phyloP scores from a whole-genome alignment of 2,888 invertebrate species.

The Teleiodes luculella region DNA sequence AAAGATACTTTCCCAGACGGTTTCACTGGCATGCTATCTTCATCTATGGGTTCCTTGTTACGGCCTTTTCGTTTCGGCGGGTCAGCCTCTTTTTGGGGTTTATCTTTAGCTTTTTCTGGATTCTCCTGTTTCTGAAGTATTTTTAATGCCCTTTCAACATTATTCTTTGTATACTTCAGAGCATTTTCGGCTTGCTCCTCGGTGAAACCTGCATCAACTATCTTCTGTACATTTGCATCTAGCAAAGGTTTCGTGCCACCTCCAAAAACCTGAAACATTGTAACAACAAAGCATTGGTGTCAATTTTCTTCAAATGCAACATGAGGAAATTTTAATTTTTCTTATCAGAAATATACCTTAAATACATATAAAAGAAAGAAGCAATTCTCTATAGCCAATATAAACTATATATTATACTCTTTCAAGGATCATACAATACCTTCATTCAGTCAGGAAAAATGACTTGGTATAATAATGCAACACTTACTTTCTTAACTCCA shows the following conservation, averaged over 20 bases:
- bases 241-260: conserved; percentile 83
- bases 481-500: conserved; percentile 75
- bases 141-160: conserved; percentile 84
- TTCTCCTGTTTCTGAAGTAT: conserved; percentile 80
- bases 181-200: conserved; percentile 88
- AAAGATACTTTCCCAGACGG: conserved; percentile 89
- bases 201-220: conserved; percentile 88
- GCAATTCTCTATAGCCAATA: too few relatives aligned
- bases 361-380: too few relatives aligned
- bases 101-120: conserved; percentile 66
- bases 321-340: too few relatives aligned
- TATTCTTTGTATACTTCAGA: conserved; percentile 83
- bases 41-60: conserved; percentile 69
- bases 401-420: too few relatives aligned
- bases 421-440: too few relatives aligned
- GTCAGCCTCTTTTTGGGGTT: conserved; percentile 60
- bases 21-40: conserved; percentile 81
- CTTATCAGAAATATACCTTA: too few relatives aligned
- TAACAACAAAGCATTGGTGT: too few relatives aligned
- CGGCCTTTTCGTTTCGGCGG: conserved; percentile 69
- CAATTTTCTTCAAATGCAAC: too few relatives aligned
- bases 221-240: conserved; percentile 87
- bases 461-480: too few relatives aligned
- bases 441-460: too few relatives aligned
- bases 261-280: conserved; percentile 74